Evolutionary conservation across 2,888 invertebrate species (phyloP).

Genomic region (Folsomia manolachei): DNA sequence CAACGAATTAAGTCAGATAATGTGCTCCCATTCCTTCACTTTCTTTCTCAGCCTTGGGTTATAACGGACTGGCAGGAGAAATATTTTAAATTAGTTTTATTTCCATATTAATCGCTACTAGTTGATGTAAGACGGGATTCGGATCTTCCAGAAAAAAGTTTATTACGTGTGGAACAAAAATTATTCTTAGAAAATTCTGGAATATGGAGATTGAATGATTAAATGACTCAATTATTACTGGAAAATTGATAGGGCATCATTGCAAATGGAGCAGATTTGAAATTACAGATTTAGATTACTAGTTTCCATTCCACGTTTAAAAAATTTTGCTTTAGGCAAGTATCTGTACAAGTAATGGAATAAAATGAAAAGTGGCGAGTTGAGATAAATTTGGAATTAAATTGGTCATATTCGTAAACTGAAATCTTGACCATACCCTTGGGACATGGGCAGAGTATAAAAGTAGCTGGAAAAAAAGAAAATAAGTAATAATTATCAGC

Average conservation of each 20-base stretch:
- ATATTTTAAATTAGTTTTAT: neutral
- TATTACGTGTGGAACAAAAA: neutral
- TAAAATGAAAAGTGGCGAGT: slow-evolving; percentile 1
- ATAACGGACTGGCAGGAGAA: neutral
- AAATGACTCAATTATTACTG: slow-evolving; percentile 5
- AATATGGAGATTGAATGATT: neutral
- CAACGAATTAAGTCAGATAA: too few relatives aligned
- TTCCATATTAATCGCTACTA: slow-evolving; percentile 1
- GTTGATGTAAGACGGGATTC: neutral
- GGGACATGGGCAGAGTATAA: neutral
- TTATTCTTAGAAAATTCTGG: neutral
- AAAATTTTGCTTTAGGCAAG: neutral
- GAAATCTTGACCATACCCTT: slow-evolving; percentile 1
- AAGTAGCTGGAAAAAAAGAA: neutral
- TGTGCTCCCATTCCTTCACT: neutral
- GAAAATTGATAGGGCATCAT: neutral
- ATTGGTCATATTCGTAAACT: neutral
- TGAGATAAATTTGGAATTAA: neutral
- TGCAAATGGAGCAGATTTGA: neutral
- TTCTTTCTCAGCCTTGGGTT: neutral
- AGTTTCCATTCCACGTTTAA: neutral
- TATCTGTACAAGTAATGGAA: too few relatives aligned
- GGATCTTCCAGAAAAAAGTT: neutral
- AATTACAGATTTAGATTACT: neutral
- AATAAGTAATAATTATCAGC: neutral